Base-by-base conservation (phyloP, 2,797 vertebrate species). In the Rhinella marina region DNA sequence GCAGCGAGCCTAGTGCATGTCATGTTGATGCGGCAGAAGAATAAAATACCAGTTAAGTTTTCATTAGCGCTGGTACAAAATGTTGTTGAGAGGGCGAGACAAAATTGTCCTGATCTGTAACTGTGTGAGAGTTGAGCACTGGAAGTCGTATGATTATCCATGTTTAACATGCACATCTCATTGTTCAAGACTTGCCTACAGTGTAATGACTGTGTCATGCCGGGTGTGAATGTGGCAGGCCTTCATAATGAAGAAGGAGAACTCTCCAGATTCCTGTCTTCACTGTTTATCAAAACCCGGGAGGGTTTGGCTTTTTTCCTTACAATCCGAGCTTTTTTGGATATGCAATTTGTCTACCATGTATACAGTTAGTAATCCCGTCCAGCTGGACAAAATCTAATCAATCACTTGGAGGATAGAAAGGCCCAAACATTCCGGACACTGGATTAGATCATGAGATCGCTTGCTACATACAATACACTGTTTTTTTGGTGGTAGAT, bases 1-100 rank as follows among this genome's bases (percentile, higher is more conserved):
- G 87, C 87, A 84, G 75, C 87, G n/a, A 48, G 81, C 87, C 82
- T 84, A 88, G 75, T 88, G 80, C 81, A 88, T 88, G 87, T 84
- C 87, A 88, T 80, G 81, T 84, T 72, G 87, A 79, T 84, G 75
- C 32, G 80, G 82, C 32, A 88, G 84, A 84, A 88, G 50, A 79
- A 72, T 84, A 80, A 84, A 84, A 88, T 82, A 84, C 61, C 75
- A 72, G 73, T 84, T 84, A 80, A 59, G 87, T 70, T 84, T 84
- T 88, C 75, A 88, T 88, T 84, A 84, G 66, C 27, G 25, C 61
- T 84, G 52, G 54, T 76, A 79, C 62, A 62, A 57, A 88, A 79
- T 73, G 82, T 70, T 88, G 61, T 61, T 82, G 61, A 78, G 23
- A 52, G 72, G 19, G 64, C 29, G 61, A 84, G 64, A 88, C 75